Conservation (phyloP, 53 echinoderm and acorn worm species). For the Mesocentrotus franciscanus region DNA sequence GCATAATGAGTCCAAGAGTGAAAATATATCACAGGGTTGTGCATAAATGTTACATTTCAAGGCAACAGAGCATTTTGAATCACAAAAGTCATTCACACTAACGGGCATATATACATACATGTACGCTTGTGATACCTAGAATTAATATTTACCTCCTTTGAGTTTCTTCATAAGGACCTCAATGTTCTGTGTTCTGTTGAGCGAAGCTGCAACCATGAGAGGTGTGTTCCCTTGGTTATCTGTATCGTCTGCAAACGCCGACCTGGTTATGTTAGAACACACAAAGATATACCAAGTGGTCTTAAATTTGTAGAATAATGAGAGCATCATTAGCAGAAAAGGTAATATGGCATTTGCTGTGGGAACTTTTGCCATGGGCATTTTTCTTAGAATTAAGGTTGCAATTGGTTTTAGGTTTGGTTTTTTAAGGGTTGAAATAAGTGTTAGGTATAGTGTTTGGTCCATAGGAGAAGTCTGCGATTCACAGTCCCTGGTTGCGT, state of each 20-base stretch:
- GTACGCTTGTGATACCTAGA: no score
- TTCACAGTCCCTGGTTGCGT: background rate
- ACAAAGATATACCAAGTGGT: background rate
- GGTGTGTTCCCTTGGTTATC: slow-evolving; percentile 89
- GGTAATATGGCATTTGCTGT: background rate
- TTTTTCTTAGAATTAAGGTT: no score
- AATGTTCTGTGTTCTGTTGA: slow-evolving; percentile 86
- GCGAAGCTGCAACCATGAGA: slow-evolving; percentile 87
- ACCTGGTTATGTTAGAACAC: background rate
- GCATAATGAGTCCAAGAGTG: background rate
- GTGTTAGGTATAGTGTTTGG: no score
- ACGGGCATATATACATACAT: no score
- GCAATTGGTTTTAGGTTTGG: no score
- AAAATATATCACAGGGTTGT: background rate
- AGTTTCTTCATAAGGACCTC: slow-evolving; percentile 87
- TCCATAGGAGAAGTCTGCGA: background rate
- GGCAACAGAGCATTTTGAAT: background rate
- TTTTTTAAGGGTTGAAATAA: no score
- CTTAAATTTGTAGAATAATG: background rate
- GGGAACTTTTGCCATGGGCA: no score
- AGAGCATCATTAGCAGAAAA: background rate
- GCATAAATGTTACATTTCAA: background rate
- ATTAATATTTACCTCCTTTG: slow-evolving; percentile 13
- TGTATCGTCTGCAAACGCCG: slow-evolving; percentile 77
- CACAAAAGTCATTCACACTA: no score